A percentile compares a stretch with the other conserved stretches of the same genome.
Evolutionary conservation across 2,113 vertebrate species (phyloP).

Genomic region (Rhegmatorhina hoffmannsi): DNA sequence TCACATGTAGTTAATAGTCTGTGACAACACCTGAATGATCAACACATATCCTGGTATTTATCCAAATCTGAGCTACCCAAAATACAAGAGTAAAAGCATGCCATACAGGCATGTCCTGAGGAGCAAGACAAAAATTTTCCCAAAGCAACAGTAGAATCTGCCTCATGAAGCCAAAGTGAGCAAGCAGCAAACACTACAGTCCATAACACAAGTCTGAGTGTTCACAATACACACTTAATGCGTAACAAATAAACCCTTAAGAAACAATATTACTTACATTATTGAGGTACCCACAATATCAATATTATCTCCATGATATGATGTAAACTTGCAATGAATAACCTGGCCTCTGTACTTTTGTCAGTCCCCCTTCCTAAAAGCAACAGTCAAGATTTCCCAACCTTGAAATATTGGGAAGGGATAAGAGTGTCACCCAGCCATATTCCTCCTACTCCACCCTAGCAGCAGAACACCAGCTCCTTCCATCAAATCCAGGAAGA

Average conservation of each 20-base stretch:
- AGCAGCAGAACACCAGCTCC: background rate
- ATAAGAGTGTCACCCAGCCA: background rate
- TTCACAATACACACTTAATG: background rate
- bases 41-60: background rate
- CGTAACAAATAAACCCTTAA: background rate
- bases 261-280: background rate
- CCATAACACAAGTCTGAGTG: background rate
- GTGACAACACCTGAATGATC: background rate
- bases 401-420: background rate
- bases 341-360: background rate
- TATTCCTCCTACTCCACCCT: background rate
- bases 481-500: background rate
- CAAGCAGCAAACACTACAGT: background rate
- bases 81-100: background rate
- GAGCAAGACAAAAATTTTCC: background rate
- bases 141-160: background rate
- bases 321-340: background rate
- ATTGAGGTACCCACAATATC: background rate
- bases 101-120: background rate
- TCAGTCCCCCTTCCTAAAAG: background rate
- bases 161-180: background rate
- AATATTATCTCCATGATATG: background rate
- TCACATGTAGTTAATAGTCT: background rate
- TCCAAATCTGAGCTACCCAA: background rate
- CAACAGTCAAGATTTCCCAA: background rate